Evolutionary conservation across 2,888 invertebrate genomes (phyloP).

Genomic region (Carcina quercana): DNA sequence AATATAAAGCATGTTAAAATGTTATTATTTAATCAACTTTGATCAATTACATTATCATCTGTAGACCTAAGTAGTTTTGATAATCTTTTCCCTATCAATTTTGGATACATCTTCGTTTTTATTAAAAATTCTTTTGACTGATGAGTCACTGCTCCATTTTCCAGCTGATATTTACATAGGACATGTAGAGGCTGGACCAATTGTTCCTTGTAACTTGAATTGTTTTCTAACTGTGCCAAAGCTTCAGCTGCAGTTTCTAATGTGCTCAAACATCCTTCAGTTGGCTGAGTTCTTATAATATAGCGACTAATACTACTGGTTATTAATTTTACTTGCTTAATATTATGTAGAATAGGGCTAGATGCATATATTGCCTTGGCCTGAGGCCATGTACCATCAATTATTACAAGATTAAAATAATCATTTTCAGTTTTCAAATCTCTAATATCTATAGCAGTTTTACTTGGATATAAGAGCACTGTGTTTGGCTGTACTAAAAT

Average conservation of each 20-base stretch:
- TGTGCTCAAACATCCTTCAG: slow-evolving; percentile 93
- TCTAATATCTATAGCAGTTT: slow-evolving; percentile 80
- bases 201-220: slow-evolving; percentile 76
- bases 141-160: slow-evolving; percentile 94
- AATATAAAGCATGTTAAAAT: too few relatives aligned
- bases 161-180: slow-evolving; percentile 89
- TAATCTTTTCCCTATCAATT: slow-evolving; percentile 85
- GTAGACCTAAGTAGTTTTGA: slow-evolving; percentile 57
- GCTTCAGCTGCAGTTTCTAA: slow-evolving; percentile 90
- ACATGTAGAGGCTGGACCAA: slow-evolving; percentile 87
- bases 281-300: slow-evolving; percentile 94
- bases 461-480: slow-evolving; percentile 87
- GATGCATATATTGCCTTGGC: slow-evolving; percentile 93
- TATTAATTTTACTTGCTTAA: slow-evolving; percentile 88
- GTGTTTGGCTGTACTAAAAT: slow-evolving; percentile 81
- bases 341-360: slow-evolving; percentile 81
- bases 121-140: slow-evolving; percentile 93
- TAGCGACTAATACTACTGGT: slow-evolving; percentile 85
- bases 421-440: slow-evolving; percentile 51
- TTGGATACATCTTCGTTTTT: slow-evolving; percentile 85
- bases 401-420: slow-evolving; percentile 85
- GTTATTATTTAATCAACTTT: slow-evolving; percentile 2
- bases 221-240: slow-evolving; percentile 83
- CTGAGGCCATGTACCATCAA: slow-evolving; percentile 98
- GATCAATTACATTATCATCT: slow-evolving; percentile 31